Percentiles rank a stretch among this genome's conserved stretches.
Conservation (phyloP, 2,888 invertebrate genomes). For the Petrophora chlorosata region DNA sequence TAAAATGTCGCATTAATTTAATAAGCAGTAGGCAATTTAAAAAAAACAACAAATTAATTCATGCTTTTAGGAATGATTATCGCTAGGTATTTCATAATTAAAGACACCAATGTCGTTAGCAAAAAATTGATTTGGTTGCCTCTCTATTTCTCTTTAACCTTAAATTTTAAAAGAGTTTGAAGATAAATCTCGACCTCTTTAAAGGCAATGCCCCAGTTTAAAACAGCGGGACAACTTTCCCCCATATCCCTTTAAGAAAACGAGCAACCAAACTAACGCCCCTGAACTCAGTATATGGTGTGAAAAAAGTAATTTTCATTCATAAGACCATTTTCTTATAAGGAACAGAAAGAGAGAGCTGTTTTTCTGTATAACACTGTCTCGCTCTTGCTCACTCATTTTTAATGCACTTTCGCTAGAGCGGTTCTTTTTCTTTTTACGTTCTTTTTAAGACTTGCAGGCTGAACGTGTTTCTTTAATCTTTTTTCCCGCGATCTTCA, state of each 20-base stretch:
- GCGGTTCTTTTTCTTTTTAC: conserved; percentile 61
- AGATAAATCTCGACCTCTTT: neutral
- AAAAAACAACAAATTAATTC: too few species aligned
- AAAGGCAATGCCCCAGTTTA: conserved; percentile 40
- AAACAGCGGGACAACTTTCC: conserved; percentile 61
- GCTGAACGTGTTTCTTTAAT: conserved; percentile 53
- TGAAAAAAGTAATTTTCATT: conserved; percentile 80
- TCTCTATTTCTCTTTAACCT: too few species aligned
- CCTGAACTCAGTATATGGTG: conserved; percentile 73
- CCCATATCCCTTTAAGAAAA: conserved; percentile 57
- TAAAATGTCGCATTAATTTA: too few species aligned
- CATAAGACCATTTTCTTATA: conserved; percentile 79
- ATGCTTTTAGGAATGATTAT: too few species aligned
- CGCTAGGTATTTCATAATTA: too few species aligned
- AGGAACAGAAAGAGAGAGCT: conserved; percentile 52
- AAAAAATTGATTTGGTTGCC: too few species aligned
- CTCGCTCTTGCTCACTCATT: conserved; percentile 65
- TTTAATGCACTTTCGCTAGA: conserved; percentile 79
- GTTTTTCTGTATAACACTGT: conserved; percentile 44
- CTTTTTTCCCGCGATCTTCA: conserved; percentile 53
- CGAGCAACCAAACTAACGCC: conserved; percentile 64
- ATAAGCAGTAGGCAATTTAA: too few species aligned
- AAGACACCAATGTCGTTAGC: too few species aligned
- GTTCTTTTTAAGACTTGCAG: conserved; percentile 67
- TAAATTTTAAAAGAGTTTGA: too few species aligned